Conservation (phyloP, 2,797 vertebrate species). For the Sus cebifrons region DNA sequence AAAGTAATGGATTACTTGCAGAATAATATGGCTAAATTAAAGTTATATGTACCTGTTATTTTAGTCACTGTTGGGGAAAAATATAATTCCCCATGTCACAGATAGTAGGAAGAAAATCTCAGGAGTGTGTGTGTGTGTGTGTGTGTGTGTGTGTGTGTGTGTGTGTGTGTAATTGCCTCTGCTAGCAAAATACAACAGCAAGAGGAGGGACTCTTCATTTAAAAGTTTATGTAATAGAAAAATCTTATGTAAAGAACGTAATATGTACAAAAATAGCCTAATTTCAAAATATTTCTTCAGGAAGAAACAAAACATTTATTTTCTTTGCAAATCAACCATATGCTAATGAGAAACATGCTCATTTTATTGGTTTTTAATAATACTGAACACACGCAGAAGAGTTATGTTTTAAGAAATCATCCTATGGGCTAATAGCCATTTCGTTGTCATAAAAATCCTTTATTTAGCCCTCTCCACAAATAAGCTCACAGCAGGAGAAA, state of each 20-base stretch:
- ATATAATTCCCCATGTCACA: background rate
- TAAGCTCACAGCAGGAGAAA: slow-evolving; percentile 84
- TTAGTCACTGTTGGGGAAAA: background rate
- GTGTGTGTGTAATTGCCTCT: background rate
- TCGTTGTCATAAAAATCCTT: slow-evolving; percentile 82
- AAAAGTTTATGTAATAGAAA: background rate
- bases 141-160: background rate
- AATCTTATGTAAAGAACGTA: slow-evolving; percentile 4
- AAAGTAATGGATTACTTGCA: background rate
- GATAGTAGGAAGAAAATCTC: background rate
- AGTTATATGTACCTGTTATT: background rate
- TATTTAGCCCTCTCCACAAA: slow-evolving; percentile 84
- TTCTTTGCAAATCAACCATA: slow-evolving; percentile 51
- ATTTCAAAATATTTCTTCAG: slow-evolving; percentile 36
- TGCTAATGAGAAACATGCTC: background rate
- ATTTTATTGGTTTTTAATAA: slow-evolving; percentile 72
- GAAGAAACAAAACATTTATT: background rate
- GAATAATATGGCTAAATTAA: slow-evolving; percentile 13
- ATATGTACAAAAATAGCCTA: background rate
- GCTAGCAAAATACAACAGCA: slow-evolving; percentile 26
- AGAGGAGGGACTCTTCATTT: background rate
- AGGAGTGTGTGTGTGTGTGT: background rate
- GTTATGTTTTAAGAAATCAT: slow-evolving; percentile 71
- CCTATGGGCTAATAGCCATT: slow-evolving; percentile 71
- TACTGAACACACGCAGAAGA: slow-evolving; percentile 45